Evolutionary conservation across 2,888 invertebrate genomes (phyloP), one percentile per base, ranked within the genome.

Genomic region (Morpho deidamia): DNA sequence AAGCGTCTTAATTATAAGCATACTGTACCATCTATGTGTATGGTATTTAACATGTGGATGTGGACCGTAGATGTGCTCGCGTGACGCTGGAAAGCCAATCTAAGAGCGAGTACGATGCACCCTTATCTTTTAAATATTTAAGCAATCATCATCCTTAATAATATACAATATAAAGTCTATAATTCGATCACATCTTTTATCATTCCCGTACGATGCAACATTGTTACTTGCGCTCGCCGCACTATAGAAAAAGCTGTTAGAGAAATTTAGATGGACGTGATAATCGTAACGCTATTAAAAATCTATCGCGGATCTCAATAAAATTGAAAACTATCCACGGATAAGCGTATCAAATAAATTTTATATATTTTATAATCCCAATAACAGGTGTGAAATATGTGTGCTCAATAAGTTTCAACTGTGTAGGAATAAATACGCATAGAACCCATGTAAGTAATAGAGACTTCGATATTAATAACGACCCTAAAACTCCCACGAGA

Each of bases 401-500:
- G 23, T 23, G 23, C 23, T 23, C 23, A 23, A 2, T 23, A 23
- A 23, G 23, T 23, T 23, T 14, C 5, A 23, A 1, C 23, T 23
- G 23, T 23, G 1, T 23, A 23, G 5, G 5, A 23, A 5, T 23
- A 23, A 23, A 23, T 23, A 23, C 23, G 23, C 23, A 23, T 23
- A 23, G 23, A 23, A 23, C 23, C 23, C 23, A 23, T 23, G 5
- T 23, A 64, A 63, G 32, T 12, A 66, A 67, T 63, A 69, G 68
- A 70, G 67, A 71, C 77, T 77, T 78, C 75, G 70, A 73, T 76
- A 76, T 73, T 83, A 81, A 78, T 77, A 76, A 80, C 73, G 69
- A 67, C 58, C 68, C 66, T 72, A 69, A 68, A 72, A 72, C 68
- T 83, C 85, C 86, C 86, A 75, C 65, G 86, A 81, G 86, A 82